phyloP scores from a whole-genome alignment of 2,888 invertebrate species.

The Drosophila basisetae region DNA sequence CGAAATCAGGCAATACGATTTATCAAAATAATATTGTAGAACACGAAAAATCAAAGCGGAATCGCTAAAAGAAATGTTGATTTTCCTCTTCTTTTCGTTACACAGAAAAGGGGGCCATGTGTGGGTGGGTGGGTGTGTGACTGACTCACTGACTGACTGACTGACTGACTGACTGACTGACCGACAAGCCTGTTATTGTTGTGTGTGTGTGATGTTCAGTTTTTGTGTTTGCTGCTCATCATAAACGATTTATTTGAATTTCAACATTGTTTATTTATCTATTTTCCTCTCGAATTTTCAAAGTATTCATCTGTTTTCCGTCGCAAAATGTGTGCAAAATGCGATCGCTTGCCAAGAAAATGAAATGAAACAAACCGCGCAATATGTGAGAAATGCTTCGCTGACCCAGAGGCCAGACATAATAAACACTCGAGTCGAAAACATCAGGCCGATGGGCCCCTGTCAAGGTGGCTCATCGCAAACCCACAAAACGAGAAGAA shows the following conservation, averaged over 20 bases:
- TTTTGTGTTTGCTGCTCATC: conserved; percentile 33
- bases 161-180: conserved; percentile 36
- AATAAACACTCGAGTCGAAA: conserved; percentile 54
- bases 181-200: conserved; percentile 37
- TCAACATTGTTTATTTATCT: conserved; percentile 75
- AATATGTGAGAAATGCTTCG: conserved; percentile 61
- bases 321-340: conserved; percentile 24
- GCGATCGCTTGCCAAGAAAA: conserved; percentile 71
- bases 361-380: conserved; percentile 55
- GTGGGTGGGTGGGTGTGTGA: conserved; percentile 38
- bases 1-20: conserved; percentile 32
- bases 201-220: neutral
- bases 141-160: conserved; percentile 16
- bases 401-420: conserved; percentile 56
- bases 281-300: conserved; percentile 66
- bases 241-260: conserved; percentile 67
- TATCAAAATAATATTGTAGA: conserved; percentile 44
- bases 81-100: conserved; percentile 4
- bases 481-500: neutral
- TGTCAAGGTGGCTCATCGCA: conserved; percentile 44
- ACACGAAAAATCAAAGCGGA: conserved; percentile 20
- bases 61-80: conserved; percentile 58
- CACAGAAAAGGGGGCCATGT: conserved; percentile 17
- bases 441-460: conserved; percentile 19
- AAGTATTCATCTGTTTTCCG: conserved; percentile 34